A percentile compares a stretch with the other conserved stretches of the same genome.
These are phyloP conservation scores for Paradisaea rubra DNA, from an alignment of 2,113 vertebrate species.

Conservation along the genomic window DNA sequence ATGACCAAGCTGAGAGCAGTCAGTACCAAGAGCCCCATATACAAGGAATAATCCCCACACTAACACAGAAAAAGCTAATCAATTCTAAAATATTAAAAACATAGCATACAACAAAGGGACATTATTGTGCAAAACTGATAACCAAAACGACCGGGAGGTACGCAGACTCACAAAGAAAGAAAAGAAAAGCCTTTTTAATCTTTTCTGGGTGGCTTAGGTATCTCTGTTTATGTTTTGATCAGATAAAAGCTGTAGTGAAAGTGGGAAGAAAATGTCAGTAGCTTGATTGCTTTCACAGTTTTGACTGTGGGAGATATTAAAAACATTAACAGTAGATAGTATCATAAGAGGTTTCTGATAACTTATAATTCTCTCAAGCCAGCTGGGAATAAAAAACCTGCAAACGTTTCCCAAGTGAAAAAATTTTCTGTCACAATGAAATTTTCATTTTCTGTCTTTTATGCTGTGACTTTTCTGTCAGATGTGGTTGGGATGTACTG, in stretches of 20 bases:
- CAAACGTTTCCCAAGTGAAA: conserved; percentile 31
- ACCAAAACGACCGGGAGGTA: not conserved
- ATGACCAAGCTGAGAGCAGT: not conserved
- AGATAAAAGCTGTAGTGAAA: not conserved
- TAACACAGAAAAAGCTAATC: not conserved
- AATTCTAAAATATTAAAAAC: not conserved
- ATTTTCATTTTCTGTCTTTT: conserved; percentile 32
- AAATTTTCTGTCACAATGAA: conserved; percentile 17
- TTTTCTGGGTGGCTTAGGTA: not conserved
- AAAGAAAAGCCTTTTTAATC: not conserved
- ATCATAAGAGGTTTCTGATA: conserved; percentile 35
- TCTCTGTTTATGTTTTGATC: conserved; percentile 31
- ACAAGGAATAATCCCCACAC: not conserved
- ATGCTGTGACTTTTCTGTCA: conserved; percentile 8
- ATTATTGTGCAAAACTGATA: not conserved
- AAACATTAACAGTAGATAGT: conserved; percentile 44
- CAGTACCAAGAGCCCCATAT: not conserved
- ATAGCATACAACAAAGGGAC: not conserved
- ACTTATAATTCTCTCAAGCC: not conserved
- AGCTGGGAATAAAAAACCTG: conserved; percentile 12
- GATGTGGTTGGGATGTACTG: not conserved
- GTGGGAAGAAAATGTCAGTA: conserved; percentile 20
- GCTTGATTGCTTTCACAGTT: conserved; percentile 31
- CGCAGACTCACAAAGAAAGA: not conserved
- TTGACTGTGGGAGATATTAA: conserved; percentile 40